Evolutionary conservation across 2,888 invertebrate genomes (phyloP).

Genomic region (Orthosia cruda): DNA sequence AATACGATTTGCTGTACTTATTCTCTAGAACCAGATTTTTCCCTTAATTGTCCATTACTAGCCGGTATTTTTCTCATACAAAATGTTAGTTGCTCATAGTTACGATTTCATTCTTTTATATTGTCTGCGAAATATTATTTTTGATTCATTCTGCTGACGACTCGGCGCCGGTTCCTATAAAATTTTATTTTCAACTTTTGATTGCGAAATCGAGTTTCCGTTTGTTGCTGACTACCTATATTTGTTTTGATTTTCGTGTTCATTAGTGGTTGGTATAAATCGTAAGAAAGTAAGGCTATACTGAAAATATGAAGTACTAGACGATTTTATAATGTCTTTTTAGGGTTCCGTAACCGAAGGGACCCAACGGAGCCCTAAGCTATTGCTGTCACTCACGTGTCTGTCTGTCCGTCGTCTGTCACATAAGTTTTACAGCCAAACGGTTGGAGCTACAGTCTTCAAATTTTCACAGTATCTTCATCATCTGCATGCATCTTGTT

Average conservation of each 20-base stretch:
- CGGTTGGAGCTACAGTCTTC: too few relatives aligned
- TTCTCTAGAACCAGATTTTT: neutral
- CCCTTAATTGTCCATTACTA: neutral
- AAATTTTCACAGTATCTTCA: too few relatives aligned
- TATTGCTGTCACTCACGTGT: too few relatives aligned
- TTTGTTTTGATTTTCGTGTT: conserved; percentile 20
- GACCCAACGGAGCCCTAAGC: too few relatives aligned
- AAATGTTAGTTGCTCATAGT: neutral
- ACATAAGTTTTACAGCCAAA: too few relatives aligned
- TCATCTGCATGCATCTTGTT: too few relatives aligned
- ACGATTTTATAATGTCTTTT: too few relatives aligned
- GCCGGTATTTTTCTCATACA: neutral
- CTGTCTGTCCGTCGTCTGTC: too few relatives aligned
- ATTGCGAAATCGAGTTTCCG: conserved; percentile 20
- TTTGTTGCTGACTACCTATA: neutral
- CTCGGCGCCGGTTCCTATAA: neutral
- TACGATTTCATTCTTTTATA: neutral
- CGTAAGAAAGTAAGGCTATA: neutral
- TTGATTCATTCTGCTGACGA: neutral
- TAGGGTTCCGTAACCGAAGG: too few relatives aligned
- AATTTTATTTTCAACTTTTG: conserved; percentile 15
- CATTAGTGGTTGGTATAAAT: conserved; percentile 13
- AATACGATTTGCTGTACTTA: neutral
- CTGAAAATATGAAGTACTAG: neutral
- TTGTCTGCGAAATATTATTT: neutral